Evolutionary conservation across 1,140 invertebrate species (phyloP).

Genomic region (Meteorus sp.): DNA sequence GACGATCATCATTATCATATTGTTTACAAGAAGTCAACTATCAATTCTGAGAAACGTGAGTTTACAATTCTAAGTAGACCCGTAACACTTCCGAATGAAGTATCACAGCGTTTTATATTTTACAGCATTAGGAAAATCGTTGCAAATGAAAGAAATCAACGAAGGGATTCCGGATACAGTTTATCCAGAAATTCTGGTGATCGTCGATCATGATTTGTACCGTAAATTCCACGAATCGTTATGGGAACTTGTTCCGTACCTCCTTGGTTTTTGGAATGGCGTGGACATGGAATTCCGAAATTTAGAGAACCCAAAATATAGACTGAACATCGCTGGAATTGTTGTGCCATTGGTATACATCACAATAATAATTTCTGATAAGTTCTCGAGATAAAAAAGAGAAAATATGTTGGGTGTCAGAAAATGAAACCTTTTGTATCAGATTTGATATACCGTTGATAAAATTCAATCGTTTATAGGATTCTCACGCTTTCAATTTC

Average conservation of each 20-base stretch:
- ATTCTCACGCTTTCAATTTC: too few relatives aligned
- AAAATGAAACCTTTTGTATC: too few relatives aligned
- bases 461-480: too few relatives aligned
- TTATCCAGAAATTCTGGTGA: conserved; percentile 24
- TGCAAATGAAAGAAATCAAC: not conserved
- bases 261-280: conserved; percentile 35
- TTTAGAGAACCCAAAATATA: conserved; percentile 30
- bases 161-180: not conserved
- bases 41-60: not conserved
- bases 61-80: not conserved
- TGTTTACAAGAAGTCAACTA: conserved; percentile 17
- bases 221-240: conserved; percentile 21
- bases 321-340: conserved; percentile 35
- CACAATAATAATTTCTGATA: too few relatives aligned
- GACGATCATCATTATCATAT: conserved; percentile 23
- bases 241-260: conserved; percentile 20
- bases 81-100: too few relatives aligned
- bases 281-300: conserved; percentile 36
- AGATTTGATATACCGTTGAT: too few relatives aligned
- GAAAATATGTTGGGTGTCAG: too few relatives aligned
- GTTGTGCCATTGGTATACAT: too few relatives aligned
- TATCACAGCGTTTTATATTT: not conserved
- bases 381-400: too few relatives aligned
- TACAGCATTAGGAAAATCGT: not conserved
- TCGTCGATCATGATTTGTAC: conserved; percentile 14